Percentiles rank a stretch among this genome's conserved stretches.
Conservation (phyloP, 2,888 invertebrate genomes). For the Ferrisia virgata region DNA sequence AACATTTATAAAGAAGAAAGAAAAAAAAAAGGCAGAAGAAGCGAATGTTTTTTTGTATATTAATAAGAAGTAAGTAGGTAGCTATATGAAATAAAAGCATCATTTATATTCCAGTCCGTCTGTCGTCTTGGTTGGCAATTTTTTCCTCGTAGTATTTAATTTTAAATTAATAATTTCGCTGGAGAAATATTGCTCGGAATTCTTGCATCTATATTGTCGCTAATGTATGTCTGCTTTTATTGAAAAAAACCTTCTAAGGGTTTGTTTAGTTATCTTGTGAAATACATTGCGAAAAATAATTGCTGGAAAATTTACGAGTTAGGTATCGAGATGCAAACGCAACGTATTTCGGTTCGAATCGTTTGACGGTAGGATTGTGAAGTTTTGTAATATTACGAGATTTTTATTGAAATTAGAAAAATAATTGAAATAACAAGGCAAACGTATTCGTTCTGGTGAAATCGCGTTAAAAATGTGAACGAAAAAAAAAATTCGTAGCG, state of each 20-base stretch:
- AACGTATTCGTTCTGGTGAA: neutral
- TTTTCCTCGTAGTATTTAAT: neutral
- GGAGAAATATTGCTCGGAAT: neutral
- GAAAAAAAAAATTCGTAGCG: neutral
- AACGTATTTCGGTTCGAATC: no score
- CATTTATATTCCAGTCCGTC: neutral
- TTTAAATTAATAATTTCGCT: neutral
- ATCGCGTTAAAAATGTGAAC: neutral
- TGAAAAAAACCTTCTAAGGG: neutral
- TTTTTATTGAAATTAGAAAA: neutral
- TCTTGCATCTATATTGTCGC: neutral
- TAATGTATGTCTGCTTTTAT: neutral
- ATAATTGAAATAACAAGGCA: neutral
- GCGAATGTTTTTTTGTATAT: neutral
- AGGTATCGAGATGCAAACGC: neutral
- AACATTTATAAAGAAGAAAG: no score
- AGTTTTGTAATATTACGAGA: neutral
- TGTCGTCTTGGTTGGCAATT: neutral
- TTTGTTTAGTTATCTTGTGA: neutral
- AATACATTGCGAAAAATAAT: neutral
- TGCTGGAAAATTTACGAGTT: neutral
- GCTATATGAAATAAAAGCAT: neutral
- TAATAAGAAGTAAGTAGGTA: no score
- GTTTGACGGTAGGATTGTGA: no score
- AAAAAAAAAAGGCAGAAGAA: neutral